phyloP scores from a whole-genome alignment of 2,888 invertebrate genomes.

The Muscina levida region DNA sequence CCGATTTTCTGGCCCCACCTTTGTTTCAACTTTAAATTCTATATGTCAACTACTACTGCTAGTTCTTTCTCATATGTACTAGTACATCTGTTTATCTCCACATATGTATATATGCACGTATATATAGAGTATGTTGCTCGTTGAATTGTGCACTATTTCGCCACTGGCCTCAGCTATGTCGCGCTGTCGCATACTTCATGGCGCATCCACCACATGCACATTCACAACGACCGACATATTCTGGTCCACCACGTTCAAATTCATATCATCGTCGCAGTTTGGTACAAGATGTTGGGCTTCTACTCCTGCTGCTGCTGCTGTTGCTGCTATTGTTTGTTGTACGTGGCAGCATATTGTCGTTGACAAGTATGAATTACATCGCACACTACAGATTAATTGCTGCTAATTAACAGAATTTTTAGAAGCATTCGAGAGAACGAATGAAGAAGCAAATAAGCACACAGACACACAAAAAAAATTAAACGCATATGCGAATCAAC shows the following conservation, averaged over 20 bases:
- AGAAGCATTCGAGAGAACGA: constrained; percentile 39
- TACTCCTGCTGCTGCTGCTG: constrained; percentile 11
- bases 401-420: constrained; percentile 69
- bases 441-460: background rate
- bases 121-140: too few species aligned
- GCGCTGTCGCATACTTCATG: background rate
- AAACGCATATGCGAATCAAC: background rate
- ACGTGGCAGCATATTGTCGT: constrained; percentile 46
- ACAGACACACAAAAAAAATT: constrained; percentile 13
- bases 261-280: constrained; percentile 21
- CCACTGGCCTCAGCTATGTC: constrained; percentile 34
- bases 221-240: too few species aligned
- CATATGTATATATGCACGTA: too few species aligned
- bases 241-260: background rate
- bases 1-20: too few species aligned
- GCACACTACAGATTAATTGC: constrained; percentile 68
- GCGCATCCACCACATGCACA: background rate
- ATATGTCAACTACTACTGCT: too few species aligned
- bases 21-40: too few species aligned
- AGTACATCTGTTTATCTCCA: too few species aligned
- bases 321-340: constrained; percentile 23
- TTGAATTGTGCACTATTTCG: constrained; percentile 14
- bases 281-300: constrained; percentile 38
- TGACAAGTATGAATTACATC: constrained; percentile 67
- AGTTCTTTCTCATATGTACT: too few species aligned